Evolutionary conservation across 2,113 vertebrate species (phyloP).

Genomic region (Trematomus loennbergii): DNA sequence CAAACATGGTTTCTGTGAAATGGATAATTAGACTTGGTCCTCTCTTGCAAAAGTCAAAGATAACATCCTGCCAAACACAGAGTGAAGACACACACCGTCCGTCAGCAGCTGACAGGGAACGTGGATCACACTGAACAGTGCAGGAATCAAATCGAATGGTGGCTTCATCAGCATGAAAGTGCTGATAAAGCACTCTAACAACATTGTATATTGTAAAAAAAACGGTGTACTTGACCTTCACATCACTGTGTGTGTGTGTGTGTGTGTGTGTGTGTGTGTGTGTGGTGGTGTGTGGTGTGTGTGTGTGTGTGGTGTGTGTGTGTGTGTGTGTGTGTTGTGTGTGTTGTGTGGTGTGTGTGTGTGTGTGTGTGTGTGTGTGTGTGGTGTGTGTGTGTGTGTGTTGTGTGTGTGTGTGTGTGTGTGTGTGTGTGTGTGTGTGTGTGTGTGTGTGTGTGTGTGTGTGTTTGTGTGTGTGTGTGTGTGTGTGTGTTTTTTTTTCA

Average conservation of each 20-base stretch:
- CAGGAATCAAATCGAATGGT: neutral
- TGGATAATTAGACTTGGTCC: too few relatives aligned
- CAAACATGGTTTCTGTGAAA: too few relatives aligned
- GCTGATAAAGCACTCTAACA: neutral
- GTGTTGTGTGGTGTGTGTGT: too few relatives aligned
- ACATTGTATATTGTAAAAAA: neutral
- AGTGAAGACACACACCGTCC: neutral
- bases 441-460: too few relatives aligned
- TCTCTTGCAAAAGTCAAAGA: too few relatives aligned
- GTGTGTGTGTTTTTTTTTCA: too few relatives aligned
- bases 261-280: constrained; percentile 10
- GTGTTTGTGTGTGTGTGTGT: too few relatives aligned
- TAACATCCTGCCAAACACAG: neutral
- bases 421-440: too few relatives aligned
- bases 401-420: constrained; percentile 25
- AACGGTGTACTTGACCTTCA: too few relatives aligned
- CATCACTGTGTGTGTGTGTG: constrained; percentile 10
- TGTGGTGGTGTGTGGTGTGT: too few relatives aligned
- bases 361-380: constrained; percentile 22
- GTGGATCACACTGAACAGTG: neutral
- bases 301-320: constrained; percentile 25
- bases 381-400: constrained; percentile 16
- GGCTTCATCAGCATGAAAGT: neutral
- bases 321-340: too few relatives aligned
- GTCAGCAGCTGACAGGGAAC: neutral